Base-by-base conservation (phyloP, 2,797 vertebrate genomes). In the Urosaurus nigricauda region DNA sequence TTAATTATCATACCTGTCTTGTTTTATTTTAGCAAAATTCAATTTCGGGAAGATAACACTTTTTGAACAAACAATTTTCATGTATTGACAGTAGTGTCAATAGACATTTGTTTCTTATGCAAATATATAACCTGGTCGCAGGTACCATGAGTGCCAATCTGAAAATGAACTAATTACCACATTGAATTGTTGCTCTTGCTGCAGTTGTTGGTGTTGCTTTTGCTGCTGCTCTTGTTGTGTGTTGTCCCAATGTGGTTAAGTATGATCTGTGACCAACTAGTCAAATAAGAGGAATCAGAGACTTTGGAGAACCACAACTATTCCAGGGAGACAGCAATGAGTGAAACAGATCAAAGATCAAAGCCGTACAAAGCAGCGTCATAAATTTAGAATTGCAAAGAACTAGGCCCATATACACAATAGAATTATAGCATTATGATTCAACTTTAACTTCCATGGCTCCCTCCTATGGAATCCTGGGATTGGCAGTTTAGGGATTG, bases 1-100 rank as follows among this genome's bases (percentile, higher is more conserved):
- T 93, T 96, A 96, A 97, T 96, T 95, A 91, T 85, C 89, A 90
- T 80, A 93, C 78, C 80, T 87, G 86, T 86, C 90, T 92, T 90
- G 77, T 91, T 96, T 94, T 93, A 94, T 94, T 92, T 91, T 90
- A 93, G 94, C 94, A 82, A 94, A 95, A 95, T 94, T 95, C 89
- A 81, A 83, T 87, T 93, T 90, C 86, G 80, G 91, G 93, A 93
- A 93, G 91, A 90, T 79, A 93, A 91, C 89, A 19, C 74, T 40
- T 90, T 92, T 73, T 16, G 79, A 94, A 90, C 65, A 92, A 91
- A 82, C 84, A 47, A 78, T 94, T 91, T 88, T 90, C 93, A 91
- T 73, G n/a, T 74, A 91, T 92, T 87, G 91, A 29, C 84, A 85
- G 73, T 85, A 84, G 89, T 85, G 84, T 90, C 88, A 87, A 60